Percentiles rank a stretch among this genome's conserved stretches.
These are phyloP conservation scores for Aleadryas rufinucha DNA, from an alignment of 2,113 vertebrate species.

Conservation along the genomic window DNA sequence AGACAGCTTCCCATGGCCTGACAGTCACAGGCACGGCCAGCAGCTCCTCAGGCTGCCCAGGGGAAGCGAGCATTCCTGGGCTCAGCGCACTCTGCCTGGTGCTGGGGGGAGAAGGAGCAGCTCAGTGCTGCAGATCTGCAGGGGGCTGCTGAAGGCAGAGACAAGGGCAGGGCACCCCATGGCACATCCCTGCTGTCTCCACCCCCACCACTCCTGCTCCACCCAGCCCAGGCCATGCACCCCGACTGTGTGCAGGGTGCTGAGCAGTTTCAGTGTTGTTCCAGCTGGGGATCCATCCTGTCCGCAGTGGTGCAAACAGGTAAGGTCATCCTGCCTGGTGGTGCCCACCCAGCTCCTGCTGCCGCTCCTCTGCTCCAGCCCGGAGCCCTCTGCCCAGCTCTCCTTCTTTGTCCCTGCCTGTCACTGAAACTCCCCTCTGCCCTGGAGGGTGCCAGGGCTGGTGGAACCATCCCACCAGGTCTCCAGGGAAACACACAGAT, in stretches of 20 bases:
- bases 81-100: accelerated
- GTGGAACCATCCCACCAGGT: not conserved
- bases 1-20: not conserved
- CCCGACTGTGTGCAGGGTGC: not conserved
- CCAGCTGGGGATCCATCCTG: not conserved
- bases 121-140: accelerated
- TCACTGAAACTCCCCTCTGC: not conserved
- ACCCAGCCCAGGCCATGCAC: not conserved
- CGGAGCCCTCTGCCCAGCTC: not conserved
- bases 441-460: not conserved
- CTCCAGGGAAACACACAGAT: not conserved
- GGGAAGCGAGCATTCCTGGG: accelerated
- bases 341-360: not conserved
- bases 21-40: not conserved
- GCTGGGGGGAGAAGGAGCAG: not conserved
- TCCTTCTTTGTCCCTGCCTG: not conserved
- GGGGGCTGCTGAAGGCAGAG: not conserved
- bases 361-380: accelerated
- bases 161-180: not conserved
- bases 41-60: not conserved
- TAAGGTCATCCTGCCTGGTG: not conserved
- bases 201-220: not conserved
- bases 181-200: not conserved
- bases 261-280: not conserved
- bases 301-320: not conserved